These are phyloP conservation scores for Wiebesia pumilae DNA, from an alignment of 1,140 invertebrate species.

Conservation along the genomic window DNA sequence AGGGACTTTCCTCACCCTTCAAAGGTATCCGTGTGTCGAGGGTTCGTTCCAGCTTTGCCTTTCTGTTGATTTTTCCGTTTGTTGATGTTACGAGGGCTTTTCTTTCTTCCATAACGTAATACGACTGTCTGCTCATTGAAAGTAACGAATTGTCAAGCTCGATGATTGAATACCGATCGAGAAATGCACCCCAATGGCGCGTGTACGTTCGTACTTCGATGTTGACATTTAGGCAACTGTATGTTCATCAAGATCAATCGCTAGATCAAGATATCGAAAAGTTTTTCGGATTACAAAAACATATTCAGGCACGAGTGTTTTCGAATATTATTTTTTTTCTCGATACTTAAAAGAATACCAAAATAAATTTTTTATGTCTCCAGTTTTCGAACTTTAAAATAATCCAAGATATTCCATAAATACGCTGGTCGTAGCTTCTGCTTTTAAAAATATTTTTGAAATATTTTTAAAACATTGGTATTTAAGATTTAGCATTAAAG, in stretches of 20 bases:
- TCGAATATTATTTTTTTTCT: no score
- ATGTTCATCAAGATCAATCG: not conserved
- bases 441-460: not conserved
- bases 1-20: not conserved
- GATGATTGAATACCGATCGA: constrained; percentile 20
- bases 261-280: not conserved
- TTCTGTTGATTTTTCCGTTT: not conserved
- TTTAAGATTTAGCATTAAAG: not conserved
- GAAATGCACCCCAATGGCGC: not conserved
- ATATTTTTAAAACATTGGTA: not conserved
- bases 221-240: not conserved
- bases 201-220: not conserved
- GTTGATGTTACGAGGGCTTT: not conserved
- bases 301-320: not conserved
- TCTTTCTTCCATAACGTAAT: not conserved
- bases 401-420: not conserved
- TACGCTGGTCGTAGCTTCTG: not conserved
- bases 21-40: not conserved
- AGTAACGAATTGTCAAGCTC: not conserved
- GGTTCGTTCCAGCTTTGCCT: not conserved
- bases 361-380: not conserved
- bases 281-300: not conserved
- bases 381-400: not conserved
- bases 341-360: not conserved
- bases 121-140: not conserved